phyloP scores from a whole-genome alignment of 2,797 vertebrate genomes.

The Mareca strepera region DNA sequence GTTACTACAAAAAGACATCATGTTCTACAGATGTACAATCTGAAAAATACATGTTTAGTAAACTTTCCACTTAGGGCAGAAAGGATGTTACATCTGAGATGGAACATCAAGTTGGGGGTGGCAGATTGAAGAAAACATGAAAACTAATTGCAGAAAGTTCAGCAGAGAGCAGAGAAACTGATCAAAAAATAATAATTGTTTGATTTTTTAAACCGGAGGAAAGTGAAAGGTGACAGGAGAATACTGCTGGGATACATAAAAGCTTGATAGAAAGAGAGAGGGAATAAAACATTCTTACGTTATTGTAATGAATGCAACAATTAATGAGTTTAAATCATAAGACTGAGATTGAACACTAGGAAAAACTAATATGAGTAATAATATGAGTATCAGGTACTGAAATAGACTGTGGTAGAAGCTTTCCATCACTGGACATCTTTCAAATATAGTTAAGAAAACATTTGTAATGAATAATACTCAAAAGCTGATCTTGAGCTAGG shows the following conservation, averaged over 20 bases:
- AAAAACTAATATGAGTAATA: background rate
- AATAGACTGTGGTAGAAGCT: background rate
- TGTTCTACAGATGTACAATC: background rate
- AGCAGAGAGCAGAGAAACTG: background rate
- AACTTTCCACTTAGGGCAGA: background rate
- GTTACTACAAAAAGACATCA: background rate
- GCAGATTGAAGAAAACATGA: background rate
- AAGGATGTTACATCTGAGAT: background rate
- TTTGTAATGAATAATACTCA: background rate
- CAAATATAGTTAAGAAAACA: background rate
- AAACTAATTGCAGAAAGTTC: background rate
- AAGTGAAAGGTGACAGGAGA: background rate
- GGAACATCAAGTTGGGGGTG: background rate
- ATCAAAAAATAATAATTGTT: background rate
- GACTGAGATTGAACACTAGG: background rate
- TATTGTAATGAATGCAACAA: background rate
- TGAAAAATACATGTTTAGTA: accelerated
- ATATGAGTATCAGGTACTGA: background rate
- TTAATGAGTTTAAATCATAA: background rate
- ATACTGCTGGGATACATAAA: background rate
- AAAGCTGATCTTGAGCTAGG: background rate
- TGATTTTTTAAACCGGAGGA: background rate
- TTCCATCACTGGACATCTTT: background rate
- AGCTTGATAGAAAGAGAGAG: background rate
- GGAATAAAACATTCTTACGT: background rate